Base-by-base conservation (phyloP, 2,888 invertebrate genomes). In the Kryphioiulus occultus region DNA sequence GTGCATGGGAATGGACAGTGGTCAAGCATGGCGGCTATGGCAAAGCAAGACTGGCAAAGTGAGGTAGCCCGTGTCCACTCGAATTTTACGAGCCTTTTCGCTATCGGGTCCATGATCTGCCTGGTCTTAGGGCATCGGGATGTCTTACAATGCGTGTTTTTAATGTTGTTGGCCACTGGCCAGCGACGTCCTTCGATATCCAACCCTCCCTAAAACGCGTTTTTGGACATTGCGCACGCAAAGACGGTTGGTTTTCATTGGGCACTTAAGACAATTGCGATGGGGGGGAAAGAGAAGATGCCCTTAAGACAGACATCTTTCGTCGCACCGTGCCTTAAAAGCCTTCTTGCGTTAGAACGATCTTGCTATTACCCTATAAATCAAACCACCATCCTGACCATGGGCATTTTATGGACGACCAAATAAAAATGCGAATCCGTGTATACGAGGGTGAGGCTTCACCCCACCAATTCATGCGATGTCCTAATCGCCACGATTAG, bases 381-480 rank as follows among this genome's bases (percentile, higher is more conserved):
- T 68, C 68, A 68, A 42, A 17, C 53, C 19, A 53, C 53, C 22
- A 22, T 10, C 68, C n/a, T 22, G 26, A 26, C 68, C 68, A 26
- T 10, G 68, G 68, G 68, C 68, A 26, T 68, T 68, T 68, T 68
- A 68, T 68, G 68, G 68, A 68, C 59, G 59, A 59, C 59, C 59
- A 22, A n/a, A 59, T n/a, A 59, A 59, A 59, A 59, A 53, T 53
- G 53, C 17, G 19, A 59, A 19, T 12, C 7, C 44, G 44, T 1
- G 44, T 10, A 10, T 44, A 12, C 35, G 7, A 7, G 35, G 35
- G 35, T 35, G 35, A 7, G 35, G 35, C 35, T n/a, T n/a, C n/a
- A n/a, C n/a, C n/a, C n/a, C n/a, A n/a, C n/a, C n/a, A n/a, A n/a
- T n/a, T n/a, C n/a, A n/a, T n/a, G n/a, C 35, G 35, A 7, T 35